Conservation (phyloP, 2,888 invertebrate species). For the Chloromyia formosa region DNA sequence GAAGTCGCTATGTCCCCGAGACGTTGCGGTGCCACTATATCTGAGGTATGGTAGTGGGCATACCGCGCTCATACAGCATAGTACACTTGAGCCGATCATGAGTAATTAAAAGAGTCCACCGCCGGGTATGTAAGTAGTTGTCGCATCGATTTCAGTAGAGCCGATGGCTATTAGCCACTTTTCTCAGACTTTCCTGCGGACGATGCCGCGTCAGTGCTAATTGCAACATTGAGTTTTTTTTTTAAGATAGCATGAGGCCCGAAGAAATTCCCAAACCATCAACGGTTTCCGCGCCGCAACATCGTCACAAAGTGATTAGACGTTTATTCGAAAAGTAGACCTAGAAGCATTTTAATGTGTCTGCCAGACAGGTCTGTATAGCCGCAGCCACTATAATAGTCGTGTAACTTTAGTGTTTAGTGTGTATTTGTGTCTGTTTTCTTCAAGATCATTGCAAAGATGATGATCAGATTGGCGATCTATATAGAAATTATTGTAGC, state of each 20-base stretch:
- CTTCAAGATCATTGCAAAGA: constrained; percentile 31
- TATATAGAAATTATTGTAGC: constrained; percentile 28
- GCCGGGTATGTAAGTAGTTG: constrained; percentile 3
- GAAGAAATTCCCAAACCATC: constrained; percentile 29
- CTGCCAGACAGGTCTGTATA: not conserved
- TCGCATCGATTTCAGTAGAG: not conserved
- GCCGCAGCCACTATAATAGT: constrained; percentile 17
- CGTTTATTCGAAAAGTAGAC: constrained; percentile 14
- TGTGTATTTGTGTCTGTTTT: constrained; percentile 17
- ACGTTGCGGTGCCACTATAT: not conserved
- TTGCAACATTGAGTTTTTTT: constrained; percentile 22
- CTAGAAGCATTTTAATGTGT: constrained; percentile 20
- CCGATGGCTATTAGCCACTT: not conserved
- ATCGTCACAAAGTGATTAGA: constrained; percentile 13
- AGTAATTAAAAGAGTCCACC: constrained; percentile 28
- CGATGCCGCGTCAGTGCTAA: constrained; percentile 17
- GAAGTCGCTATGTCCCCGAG: constrained; percentile 7
- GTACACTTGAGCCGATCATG: not conserved
- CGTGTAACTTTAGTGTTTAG: constrained; percentile 21
- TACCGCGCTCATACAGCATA: not conserved
- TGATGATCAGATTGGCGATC: constrained; percentile 28
- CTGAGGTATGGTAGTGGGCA: not conserved
- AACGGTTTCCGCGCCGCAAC: constrained; percentile 1
- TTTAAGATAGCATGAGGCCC: not conserved
- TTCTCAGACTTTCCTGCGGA: not conserved